Percentiles rank a stretch among this genome's conserved stretches.
Conservation (phyloP, 2,888 invertebrate genomes). For the Eupithecia pulchellata region DNA sequence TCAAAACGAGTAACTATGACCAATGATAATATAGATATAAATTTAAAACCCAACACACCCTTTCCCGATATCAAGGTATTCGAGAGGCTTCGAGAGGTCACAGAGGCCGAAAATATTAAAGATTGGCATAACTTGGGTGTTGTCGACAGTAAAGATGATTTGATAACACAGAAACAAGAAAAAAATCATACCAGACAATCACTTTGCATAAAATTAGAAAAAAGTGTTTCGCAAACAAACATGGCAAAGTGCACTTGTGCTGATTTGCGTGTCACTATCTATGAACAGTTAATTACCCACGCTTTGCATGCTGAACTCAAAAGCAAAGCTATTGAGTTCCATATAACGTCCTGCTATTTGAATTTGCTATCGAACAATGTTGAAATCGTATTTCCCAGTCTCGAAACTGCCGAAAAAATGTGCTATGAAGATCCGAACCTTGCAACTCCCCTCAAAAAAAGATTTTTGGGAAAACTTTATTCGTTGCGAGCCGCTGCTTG, state of each 20-base stretch:
- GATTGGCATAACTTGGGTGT: slow-evolving; percentile 73
- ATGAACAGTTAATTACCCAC: slow-evolving; percentile 73
- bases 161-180: slow-evolving; percentile 45
- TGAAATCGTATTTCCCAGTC: slow-evolving; percentile 59
- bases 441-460: slow-evolving; percentile 56
- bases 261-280: slow-evolving; percentile 69
- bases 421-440: slow-evolving; percentile 51
- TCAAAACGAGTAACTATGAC: slow-evolving; percentile 73
- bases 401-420: slow-evolving; percentile 67
- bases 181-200: slow-evolving; percentile 49
- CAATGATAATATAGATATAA: slow-evolving; percentile 30
- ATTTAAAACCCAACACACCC: slow-evolving; percentile 23
- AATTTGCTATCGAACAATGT: slow-evolving; percentile 64
- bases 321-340: slow-evolving; percentile 67
- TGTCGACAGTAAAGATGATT: slow-evolving; percentile 65
- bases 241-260: slow-evolving; percentile 72
- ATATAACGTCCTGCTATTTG: slow-evolving; percentile 64
- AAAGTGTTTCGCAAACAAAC: slow-evolving; percentile 67
- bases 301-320: slow-evolving; percentile 74
- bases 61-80: slow-evolving; percentile 55
- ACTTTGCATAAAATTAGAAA: slow-evolving; percentile 65
- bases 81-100: slow-evolving; percentile 66
- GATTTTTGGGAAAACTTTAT: slow-evolving; percentile 69
- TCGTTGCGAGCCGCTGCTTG: slow-evolving; percentile 68
- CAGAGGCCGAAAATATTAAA: slow-evolving; percentile 61